phyloP scores from a whole-genome alignment of 2,888 invertebrate species.

The Aphelenchoides bicaudatus region DNA sequence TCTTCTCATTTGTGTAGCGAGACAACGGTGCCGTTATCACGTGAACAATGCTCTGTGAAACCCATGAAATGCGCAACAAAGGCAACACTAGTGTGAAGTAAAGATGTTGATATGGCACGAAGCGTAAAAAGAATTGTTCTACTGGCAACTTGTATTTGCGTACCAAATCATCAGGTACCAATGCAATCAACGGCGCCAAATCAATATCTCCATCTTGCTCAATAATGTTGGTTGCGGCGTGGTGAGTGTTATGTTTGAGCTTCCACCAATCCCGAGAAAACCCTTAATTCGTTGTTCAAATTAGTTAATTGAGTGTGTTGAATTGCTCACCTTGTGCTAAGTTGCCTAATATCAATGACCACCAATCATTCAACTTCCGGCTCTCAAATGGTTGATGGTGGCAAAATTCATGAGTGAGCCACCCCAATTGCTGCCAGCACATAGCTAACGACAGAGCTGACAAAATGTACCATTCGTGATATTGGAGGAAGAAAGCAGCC shows the following conservation, averaged over 20 bases:
- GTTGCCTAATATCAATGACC: constrained; percentile 52
- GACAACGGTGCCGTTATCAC: constrained; percentile 41
- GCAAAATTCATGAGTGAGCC: constrained; percentile 49
- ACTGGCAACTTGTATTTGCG: constrained; percentile 50
- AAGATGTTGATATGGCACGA: constrained; percentile 58
- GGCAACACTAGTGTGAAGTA: constrained; percentile 55
- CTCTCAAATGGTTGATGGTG: constrained; percentile 55
- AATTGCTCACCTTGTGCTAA: constrained; percentile 38
- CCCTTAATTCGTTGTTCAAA: constrained; percentile 36
- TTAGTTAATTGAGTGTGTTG: no score
- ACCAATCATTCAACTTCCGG: constrained; percentile 41
- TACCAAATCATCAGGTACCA: constrained; percentile 52
- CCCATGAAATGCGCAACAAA: constrained; percentile 54
- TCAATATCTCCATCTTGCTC: constrained; percentile 53
- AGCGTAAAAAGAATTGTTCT: constrained; percentile 44
- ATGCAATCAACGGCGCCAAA: constrained; percentile 53
- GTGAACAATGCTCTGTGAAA: constrained; percentile 49
- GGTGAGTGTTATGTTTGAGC: constrained; percentile 59
- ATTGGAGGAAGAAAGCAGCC: constrained; percentile 50
- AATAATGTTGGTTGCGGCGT: constrained; percentile 58
- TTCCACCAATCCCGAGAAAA: constrained; percentile 60
- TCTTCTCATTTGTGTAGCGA: constrained; percentile 40
- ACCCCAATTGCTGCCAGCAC: constrained; percentile 58
- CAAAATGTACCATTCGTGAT: constrained; percentile 44
- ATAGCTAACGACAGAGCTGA: constrained; percentile 50